These are phyloP conservation scores for Mergus octosetaceus DNA, from an alignment of 2,797 vertebrate species.

Conservation along the genomic window DNA sequence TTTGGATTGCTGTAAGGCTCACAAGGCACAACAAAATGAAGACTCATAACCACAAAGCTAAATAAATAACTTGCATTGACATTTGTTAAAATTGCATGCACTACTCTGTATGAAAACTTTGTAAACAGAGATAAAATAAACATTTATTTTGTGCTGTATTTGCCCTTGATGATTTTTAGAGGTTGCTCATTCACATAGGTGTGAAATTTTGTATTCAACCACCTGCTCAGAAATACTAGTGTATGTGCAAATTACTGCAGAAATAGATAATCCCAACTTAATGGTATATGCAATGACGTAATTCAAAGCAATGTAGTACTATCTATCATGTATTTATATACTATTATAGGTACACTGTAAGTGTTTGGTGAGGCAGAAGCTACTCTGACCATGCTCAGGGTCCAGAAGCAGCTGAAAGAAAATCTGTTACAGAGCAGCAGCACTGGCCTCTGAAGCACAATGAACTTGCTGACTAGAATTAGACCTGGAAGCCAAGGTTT, in stretches of 20 bases:
- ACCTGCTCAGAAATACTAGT: not conserved
- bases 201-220: not conserved
- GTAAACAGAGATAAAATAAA: constrained; percentile 70
- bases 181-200: accelerated
- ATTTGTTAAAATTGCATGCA: constrained; percentile 68
- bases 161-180: not conserved
- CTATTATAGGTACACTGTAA: not conserved
- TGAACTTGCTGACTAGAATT: not conserved
- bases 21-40: not conserved
- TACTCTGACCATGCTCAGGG: not conserved
- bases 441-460: accelerated
- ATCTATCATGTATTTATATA: accelerated
- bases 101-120: constrained; percentile 58
- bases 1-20: not conserved
- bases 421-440: not conserved
- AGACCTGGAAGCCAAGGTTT: not conserved
- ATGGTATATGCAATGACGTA: not conserved
- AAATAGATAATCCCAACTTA: accelerated
- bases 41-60: constrained; percentile 11
- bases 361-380: not conserved
- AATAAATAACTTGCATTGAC: not conserved
- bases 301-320: not conserved
- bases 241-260: not conserved
- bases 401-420: not conserved
- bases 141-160: constrained; percentile 56